Percentiles rank a stretch among this genome's conserved stretches.
These are phyloP conservation scores for Prionace glauca DNA, from an alignment of 2,797 vertebrate genomes.

Conservation along the genomic window DNA sequence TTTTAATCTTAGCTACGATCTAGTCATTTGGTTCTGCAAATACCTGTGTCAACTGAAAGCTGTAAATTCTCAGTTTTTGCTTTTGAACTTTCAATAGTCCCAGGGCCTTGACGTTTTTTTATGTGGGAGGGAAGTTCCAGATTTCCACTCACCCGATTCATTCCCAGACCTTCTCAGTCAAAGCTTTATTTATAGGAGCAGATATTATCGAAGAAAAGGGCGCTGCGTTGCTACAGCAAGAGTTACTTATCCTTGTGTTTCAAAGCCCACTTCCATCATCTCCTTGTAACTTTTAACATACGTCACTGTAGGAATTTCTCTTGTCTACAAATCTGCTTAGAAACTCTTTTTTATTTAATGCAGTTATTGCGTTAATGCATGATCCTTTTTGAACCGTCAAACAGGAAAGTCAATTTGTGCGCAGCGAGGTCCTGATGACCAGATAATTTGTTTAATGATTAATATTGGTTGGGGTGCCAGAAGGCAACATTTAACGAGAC, in stretches of 20 bases:
- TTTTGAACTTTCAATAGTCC: not conserved
- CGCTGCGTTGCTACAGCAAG: not conserved
- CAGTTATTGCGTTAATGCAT: not conserved
- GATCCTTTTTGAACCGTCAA: no score
- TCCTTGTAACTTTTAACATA: not conserved
- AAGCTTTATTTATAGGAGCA: not conserved
- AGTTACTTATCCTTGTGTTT: not conserved
- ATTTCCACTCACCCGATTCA: no score
- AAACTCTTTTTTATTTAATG: not conserved
- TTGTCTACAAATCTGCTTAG: not conserved
- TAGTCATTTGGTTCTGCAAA: no score
- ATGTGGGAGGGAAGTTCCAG: not conserved
- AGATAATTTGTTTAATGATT: no score
- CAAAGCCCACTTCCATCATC: not conserved
- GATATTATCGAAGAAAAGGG: not conserved
- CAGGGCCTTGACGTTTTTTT: not conserved
- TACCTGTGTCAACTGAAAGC: no score
- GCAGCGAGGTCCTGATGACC: no score
- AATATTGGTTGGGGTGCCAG: no score
- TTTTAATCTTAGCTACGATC: no score
- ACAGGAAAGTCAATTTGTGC: no score
- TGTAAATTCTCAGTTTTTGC: no score
- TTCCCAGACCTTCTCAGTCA: not conserved
- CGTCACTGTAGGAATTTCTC: not conserved
- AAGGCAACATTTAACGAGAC: no score